These are phyloP conservation scores for Rallus crepitans DNA, from an alignment of 2,797 vertebrate species.

Conservation along the genomic window DNA sequence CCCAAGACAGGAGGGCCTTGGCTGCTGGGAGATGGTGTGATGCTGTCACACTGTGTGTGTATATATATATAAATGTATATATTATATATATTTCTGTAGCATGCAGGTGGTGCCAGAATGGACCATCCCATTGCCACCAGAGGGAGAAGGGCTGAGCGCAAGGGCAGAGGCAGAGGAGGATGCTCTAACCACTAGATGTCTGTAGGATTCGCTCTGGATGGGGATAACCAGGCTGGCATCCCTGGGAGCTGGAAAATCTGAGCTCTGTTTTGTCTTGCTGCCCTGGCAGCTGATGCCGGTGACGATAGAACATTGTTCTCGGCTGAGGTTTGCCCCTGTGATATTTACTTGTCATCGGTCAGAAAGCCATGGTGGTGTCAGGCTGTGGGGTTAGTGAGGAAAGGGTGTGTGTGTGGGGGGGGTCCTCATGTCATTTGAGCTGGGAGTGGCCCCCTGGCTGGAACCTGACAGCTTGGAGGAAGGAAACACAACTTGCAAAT, in stretches of 20 bases:
- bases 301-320: neutral
- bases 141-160: neutral
- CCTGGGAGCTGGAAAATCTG: conserved; percentile 3
- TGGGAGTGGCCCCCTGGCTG: neutral
- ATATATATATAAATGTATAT: too few relatives aligned
- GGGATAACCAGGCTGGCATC: neutral
- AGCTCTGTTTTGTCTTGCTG: conserved; percentile 52
- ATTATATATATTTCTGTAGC: neutral
- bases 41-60: neutral
- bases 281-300: neutral
- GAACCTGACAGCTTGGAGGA: neutral
- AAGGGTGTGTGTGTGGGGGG: neutral
- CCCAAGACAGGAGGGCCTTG: neutral
- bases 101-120: neutral
- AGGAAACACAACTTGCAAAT: neutral
- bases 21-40: neutral
- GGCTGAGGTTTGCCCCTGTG: too few relatives aligned
- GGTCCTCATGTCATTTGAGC: neutral
- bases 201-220: neutral
- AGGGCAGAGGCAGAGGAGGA: neutral
- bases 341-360: neutral
- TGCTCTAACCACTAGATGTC: neutral
- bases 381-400: neutral
- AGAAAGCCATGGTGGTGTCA: rapidly evolving
- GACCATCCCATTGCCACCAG: neutral